These are phyloP conservation scores for Thermophis baileyi DNA, from an alignment of 2,113 vertebrate genomes.

Conservation along the genomic window DNA sequence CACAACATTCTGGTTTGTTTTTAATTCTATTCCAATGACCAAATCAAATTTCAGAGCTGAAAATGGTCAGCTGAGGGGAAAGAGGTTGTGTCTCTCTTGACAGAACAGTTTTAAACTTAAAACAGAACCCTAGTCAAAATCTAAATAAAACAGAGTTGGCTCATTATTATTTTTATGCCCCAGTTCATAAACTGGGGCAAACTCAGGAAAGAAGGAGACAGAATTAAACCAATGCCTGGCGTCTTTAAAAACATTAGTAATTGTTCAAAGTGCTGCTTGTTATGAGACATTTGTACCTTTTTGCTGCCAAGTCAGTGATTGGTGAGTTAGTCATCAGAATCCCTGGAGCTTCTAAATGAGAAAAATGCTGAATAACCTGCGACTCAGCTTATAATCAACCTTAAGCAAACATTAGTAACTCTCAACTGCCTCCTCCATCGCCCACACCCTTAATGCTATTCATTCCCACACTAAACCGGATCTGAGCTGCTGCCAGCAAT, in stretches of 20 bases:
- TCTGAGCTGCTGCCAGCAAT: slow-evolving; percentile 37
- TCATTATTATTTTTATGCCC: slow-evolving; percentile 41
- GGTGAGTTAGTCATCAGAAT: slow-evolving; percentile 60
- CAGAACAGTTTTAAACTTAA: slow-evolving; percentile 31
- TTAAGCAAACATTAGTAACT: slow-evolving; percentile 58
- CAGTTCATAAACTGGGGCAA: slow-evolving; percentile 7
- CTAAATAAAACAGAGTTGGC: not conserved
- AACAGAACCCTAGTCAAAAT: slow-evolving; percentile 22
- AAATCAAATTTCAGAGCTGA: not conserved
- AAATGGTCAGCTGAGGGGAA: not conserved
- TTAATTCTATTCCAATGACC: not conserved
- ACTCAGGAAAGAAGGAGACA: slow-evolving; percentile 26
- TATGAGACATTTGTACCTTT: slow-evolving; percentile 17
- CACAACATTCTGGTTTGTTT: not conserved
- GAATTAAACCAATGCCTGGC: slow-evolving; percentile 1
- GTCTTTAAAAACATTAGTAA: slow-evolving; percentile 32
- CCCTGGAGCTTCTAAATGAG: slow-evolving; percentile 60
- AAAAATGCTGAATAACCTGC: slow-evolving; percentile 64
- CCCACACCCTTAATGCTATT: slow-evolving; percentile 33
- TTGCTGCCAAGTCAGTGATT: slow-evolving; percentile 53
- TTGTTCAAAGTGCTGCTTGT: slow-evolving; percentile 51
- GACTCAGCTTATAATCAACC: slow-evolving; percentile 63
- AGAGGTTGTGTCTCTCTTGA: not conserved
- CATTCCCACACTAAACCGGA: not conserved
- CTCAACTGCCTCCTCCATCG: slow-evolving; percentile 29